Evolutionary conservation across 2,888 invertebrate genomes (phyloP), one percentile per base, ranked within the genome.

Genomic region (Asteroscopus sphinx): DNA sequence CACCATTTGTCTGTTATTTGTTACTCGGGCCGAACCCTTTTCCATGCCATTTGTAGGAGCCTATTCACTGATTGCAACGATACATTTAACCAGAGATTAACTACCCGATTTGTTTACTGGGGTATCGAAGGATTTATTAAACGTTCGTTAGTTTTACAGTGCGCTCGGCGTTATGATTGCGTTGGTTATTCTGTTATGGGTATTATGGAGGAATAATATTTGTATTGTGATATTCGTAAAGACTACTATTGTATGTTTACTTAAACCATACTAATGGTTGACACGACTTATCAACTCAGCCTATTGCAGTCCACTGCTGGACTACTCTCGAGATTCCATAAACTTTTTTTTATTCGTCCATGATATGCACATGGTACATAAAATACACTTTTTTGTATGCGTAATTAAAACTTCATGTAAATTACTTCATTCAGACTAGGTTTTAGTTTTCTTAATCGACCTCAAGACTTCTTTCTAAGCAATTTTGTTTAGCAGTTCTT

Each of bases 41-140:
- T 91, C 92, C 92, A 70, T 85, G 77, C 87, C 91, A 92, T 92
- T 92, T 91, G 84, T 90, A 85, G 81, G 74, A 80, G 87, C 86
- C 87, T 85, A 87, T 88, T 89, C 80, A 77, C 71, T 64, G 83
- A 79, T 82, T 81, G 83, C 81, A 83, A 87, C 90, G 88, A 90
- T 90, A 91, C 89, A 92, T 91, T 91, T 81, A 88, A 84, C 88
- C 86, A 88, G 79, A 87, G 90, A 91, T 92, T 90, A 89, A 92
- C 86, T 87, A 79, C 77, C 83, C 86, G 79, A 88, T 91, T 89
- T 89, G 88, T 90, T 87, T 84, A 85, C 83, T 72, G 72, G 47
- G 61, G 64, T 68, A 61, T 67, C 53, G 55, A 36, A 60, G 55
- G 51, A 68, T 68, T 71, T 72, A 64, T 65, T n/a, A 68, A 63